Evolutionary conservation across 2,888 invertebrate genomes (phyloP).

Genomic region (Stenodera caucasica): DNA sequence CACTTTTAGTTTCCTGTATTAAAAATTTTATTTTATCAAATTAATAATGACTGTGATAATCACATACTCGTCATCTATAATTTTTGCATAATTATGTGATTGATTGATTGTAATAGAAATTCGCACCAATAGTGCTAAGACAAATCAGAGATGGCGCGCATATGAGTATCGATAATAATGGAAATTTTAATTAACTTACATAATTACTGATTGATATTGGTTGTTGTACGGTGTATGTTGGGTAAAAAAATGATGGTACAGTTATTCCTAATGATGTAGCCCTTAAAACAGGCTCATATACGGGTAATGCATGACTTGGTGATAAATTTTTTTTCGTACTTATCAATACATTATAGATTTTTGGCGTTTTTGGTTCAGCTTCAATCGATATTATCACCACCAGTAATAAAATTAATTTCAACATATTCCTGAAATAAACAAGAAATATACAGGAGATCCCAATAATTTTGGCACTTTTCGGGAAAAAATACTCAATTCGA

Average conservation of each 20-base stretch:
- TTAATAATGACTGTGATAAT: too few relatives aligned
- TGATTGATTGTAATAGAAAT: too few relatives aligned
- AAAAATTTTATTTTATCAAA: background rate
- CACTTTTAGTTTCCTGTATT: background rate
- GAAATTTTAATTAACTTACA: constrained; percentile 20
- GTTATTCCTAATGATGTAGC: constrained; percentile 42
- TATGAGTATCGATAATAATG: too few relatives aligned
- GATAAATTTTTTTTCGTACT: constrained; percentile 43
- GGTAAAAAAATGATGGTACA: constrained; percentile 33
- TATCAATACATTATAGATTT: constrained; percentile 44
- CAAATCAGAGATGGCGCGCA: too few relatives aligned
- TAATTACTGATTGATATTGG: constrained; percentile 9
- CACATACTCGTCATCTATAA: too few relatives aligned
- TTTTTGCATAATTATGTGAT: too few relatives aligned
- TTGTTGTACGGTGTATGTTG: constrained; percentile 16
- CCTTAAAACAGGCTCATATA: constrained; percentile 43
- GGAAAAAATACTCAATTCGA: too few relatives aligned
- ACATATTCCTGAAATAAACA: constrained; percentile 34
- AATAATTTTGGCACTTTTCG: too few relatives aligned
- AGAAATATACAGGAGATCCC: too few relatives aligned
- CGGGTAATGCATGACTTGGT: constrained; percentile 44
- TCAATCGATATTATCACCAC: constrained; percentile 28
- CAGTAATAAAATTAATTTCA: constrained; percentile 31
- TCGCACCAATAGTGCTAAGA: too few relatives aligned
- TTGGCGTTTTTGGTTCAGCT: constrained; percentile 38